Percentiles rank a stretch among this genome's conserved stretches.
Conservation (phyloP, 2,888 invertebrate species). For the Diadromus collaris region DNA sequence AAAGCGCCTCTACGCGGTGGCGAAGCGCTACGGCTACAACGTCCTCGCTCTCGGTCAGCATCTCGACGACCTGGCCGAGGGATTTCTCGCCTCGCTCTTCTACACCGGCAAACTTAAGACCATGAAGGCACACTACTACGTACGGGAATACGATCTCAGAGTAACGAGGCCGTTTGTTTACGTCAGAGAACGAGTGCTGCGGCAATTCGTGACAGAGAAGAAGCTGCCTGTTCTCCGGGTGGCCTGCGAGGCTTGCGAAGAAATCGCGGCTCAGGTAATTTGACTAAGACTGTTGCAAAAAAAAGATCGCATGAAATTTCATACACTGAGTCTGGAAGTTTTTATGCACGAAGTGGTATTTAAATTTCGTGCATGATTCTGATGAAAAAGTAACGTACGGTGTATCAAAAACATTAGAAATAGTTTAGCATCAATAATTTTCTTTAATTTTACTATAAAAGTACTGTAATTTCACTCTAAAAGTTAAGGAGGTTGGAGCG, state of each 20-base stretch:
- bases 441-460: too few species aligned
- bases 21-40: conserved; percentile 89
- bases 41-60: conserved; percentile 94
- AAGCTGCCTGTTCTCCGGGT: conserved; percentile 87
- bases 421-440: too few species aligned
- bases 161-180: conserved; percentile 94
- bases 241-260: conserved; percentile 78
- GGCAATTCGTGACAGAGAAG: conserved; percentile 88
- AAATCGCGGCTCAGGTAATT: conserved; percentile 81
- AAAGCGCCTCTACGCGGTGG: conserved; percentile 88
- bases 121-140: conserved; percentile 90
- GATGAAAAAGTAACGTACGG: too few species aligned
- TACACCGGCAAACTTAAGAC: conserved; percentile 90
- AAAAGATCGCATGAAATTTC: too few species aligned
- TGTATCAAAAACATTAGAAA: too few species aligned
- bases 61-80: conserved; percentile 91
- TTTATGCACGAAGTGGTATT: too few species aligned
- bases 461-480: too few species aligned
- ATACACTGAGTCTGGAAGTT: too few species aligned
- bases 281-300: background rate
- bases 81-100: conserved; percentile 90
- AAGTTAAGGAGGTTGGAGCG: too few species aligned
- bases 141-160: conserved; percentile 90
- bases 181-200: conserved; percentile 89
- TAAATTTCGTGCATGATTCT: too few species aligned